Evolutionary conservation across 2,113 vertebrate genomes (phyloP).

Genomic region (Halcyon senegalensis): DNA sequence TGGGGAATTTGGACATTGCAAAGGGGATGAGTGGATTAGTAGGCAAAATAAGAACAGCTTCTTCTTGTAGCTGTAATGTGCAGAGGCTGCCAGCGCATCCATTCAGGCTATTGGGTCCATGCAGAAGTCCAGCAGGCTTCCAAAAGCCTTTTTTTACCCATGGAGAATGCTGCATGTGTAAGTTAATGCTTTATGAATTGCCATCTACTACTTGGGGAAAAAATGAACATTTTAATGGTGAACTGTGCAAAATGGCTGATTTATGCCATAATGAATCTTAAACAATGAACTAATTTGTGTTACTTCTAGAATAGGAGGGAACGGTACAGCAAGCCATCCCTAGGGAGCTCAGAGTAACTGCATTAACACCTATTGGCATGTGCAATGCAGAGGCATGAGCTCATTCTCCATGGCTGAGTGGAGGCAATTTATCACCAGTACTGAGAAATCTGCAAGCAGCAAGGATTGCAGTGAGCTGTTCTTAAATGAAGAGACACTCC

Average conservation of each 20-base stretch:
- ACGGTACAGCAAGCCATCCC: background rate
- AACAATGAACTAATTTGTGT: background rate
- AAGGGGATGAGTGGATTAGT: background rate
- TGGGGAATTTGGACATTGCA: background rate
- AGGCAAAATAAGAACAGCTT: background rate
- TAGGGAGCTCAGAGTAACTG: background rate
- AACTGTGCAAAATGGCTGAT: background rate
- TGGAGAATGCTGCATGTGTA: background rate
- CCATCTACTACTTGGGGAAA: background rate
- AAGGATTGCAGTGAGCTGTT: background rate
- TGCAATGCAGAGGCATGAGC: background rate
- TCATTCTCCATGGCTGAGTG: background rate
- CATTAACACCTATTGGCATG: background rate
- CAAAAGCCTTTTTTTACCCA: background rate
- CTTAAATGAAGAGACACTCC: background rate
- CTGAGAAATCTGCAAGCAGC: background rate
- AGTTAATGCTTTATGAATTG: background rate
- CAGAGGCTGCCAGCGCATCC: background rate
- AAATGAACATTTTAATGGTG: background rate
- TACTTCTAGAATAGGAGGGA: background rate
- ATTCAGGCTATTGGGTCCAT: background rate
- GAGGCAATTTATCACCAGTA: background rate
- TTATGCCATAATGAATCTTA: background rate
- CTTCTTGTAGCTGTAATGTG: background rate
- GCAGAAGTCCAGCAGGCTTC: background rate